Evolutionary conservation across 2,113 vertebrate species (phyloP).

Genomic region (Rana temporaria): DNA sequence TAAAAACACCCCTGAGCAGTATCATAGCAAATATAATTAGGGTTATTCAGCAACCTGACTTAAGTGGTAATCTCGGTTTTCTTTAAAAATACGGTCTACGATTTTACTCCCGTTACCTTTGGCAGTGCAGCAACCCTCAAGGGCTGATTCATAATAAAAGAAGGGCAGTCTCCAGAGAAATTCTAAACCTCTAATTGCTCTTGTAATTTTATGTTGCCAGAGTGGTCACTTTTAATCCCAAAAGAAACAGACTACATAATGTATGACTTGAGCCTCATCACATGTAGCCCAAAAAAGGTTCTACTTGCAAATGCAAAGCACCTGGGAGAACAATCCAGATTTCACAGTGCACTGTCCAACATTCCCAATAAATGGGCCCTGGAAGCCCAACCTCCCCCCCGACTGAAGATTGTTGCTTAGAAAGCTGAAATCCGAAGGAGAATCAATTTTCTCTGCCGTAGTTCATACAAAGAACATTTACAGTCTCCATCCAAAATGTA

Average conservation of each 20-base stretch:
- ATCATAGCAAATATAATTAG: no score
- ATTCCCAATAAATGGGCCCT: constrained; percentile 31
- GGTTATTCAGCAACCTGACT: no score
- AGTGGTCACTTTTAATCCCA: background rate
- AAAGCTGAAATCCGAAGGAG: constrained; percentile 16
- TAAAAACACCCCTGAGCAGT: no score
- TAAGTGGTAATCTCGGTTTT: no score
- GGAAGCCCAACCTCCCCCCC: constrained; percentile 20
- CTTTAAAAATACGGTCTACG: no score
- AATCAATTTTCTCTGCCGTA: constrained; percentile 41
- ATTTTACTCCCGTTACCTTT: background rate
- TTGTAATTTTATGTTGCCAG: background rate
- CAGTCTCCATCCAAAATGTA: background rate
- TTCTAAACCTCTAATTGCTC: constrained; percentile 10
- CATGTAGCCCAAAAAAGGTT: constrained; percentile 11
- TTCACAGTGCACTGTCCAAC: constrained; percentile 42
- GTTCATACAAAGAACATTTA: background rate
- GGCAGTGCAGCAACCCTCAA: background rate
- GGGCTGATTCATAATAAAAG: no score
- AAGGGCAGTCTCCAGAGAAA: background rate
- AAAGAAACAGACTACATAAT: background rate
- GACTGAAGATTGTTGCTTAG: constrained; percentile 4
- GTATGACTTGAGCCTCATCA: background rate
- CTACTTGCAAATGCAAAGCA: constrained; percentile 45
- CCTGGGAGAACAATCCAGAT: constrained; percentile 37